Evolutionary conservation across 2,888 invertebrate species (phyloP), one percentile per base, ranked within the genome.

Genomic region (Prostheceraeus crozeri): DNA sequence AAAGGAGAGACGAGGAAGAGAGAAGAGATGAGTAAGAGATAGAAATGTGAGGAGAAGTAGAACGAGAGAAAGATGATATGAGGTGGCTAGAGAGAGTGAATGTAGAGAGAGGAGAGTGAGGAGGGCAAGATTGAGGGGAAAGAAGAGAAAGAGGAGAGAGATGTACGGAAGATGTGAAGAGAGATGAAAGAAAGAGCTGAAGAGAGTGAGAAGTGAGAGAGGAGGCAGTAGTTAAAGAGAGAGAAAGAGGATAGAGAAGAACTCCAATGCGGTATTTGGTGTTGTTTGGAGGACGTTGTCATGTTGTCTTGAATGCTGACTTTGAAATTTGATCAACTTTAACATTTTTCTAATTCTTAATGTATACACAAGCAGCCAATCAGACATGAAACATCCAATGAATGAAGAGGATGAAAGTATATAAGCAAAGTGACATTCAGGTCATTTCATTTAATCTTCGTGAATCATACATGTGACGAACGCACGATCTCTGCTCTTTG

Each of bases 191-290:
- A 33, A 33, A n/a, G 33, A 33, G n/a, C 8, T 10, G n/a, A n/a
- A n/a, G 33, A 33, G 33, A 33, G 33, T 11, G 33, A n/a, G 8
- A 33, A 33, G n/a, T 10, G 33, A 11, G 33, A 33, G n/a, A n/a
- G 33, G n/a, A 33, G n/a, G 10, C 8, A n/a, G 33, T 33, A n/a
- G n/a, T 33, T 10, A n/a, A 33, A 33, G 33, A n/a, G n/a, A 33
- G 33, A n/a, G n/a, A n/a, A 33, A n/a, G 10, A n/a, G n/a, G 33
- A n/a, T n/a, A 33, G n/a, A 33, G 33, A n/a, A 33, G 33, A 33
- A 33, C n/a, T n/a, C n/a, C n/a, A n/a, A n/a, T n/a, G n/a, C n/a
- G n/a, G n/a, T n/a, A n/a, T n/a, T n/a, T n/a, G n/a, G n/a, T n/a
- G n/a, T n/a, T n/a, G n/a, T n/a, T n/a, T n/a, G n/a, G n/a, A n/a